Base-by-base conservation (phyloP, 37 sponge, comb jelly and placozoan species). In the Petrosia ficiformis region DNA sequence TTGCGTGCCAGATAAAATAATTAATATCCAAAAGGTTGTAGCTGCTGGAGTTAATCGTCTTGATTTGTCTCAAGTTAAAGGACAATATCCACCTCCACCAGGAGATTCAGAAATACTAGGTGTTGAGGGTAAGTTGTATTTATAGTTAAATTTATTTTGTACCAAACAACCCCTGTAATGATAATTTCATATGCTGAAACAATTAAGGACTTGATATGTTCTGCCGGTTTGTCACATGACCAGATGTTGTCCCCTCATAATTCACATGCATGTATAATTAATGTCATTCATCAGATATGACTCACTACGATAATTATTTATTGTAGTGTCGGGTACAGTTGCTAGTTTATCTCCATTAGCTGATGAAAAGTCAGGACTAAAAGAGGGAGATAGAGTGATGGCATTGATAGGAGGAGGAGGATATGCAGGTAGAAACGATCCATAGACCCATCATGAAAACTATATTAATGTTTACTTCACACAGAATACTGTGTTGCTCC, bases 401-500 rank as follows among this genome's bases (percentile, higher is more conserved):
- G 92, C 92, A 0, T 76, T 94, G 48, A 63, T 94, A 44, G 95
- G 92, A 24, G 95, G 95, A 22, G 95, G 95, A 5, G 95, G 95
- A 1, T 94, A 94, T 84, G 95, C 95, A 74, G 92, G 95, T 90
- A 52, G 1, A 28, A 28, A 61, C 6, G 14, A 61, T n/a, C 44
- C 28, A 76, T 61, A 4, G 26, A 22, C 19, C 41, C 41, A 67
- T 33, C 8, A 63, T 36, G 31, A 22, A 5, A 26, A 22, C 6
- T 31, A 74, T 42, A 38, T 31, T 77, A 16, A 39, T 72, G 16
- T n/a, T 34, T 35, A 6, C 10, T 74, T 26, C 54, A 5, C n/a
- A 14, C 43, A 93, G 94, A 87, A 48, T 94, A 64, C 43, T 90
- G 92, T 59, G 32, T 29, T 16, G 86, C 83, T 3, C 95, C 95